Percentiles rank a stretch among this genome's conserved stretches.
phyloP scores from a whole-genome alignment of 2,113 vertebrate genomes.

The Phylloscopus trochiloides region DNA sequence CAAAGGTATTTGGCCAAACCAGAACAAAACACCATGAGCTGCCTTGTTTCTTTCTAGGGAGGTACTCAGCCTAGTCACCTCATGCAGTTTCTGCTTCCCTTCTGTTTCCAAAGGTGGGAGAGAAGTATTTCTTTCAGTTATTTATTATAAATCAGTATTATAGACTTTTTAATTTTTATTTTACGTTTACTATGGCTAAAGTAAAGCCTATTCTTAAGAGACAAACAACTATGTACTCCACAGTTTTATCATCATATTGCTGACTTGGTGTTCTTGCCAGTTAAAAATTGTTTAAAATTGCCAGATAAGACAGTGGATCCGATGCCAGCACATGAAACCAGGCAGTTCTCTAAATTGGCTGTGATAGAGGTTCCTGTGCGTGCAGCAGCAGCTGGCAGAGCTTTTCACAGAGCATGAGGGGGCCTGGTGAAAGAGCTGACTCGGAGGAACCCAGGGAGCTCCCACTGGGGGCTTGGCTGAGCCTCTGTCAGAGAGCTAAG shows the following conservation, averaged over 20 bases:
- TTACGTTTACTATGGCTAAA: background rate
- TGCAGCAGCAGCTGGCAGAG: background rate
- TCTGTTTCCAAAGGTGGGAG: background rate
- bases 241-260: background rate
- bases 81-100: background rate
- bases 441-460: background rate
- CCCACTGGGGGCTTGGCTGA: background rate
- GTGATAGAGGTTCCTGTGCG: background rate
- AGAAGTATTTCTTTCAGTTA: background rate
- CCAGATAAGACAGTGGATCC: background rate
- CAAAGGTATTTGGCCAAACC: background rate
- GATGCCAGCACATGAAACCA: background rate
- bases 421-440: background rate
- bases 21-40: background rate
- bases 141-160: background rate
- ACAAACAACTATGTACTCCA: background rate
- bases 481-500: background rate
- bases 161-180: background rate
- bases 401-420: background rate
- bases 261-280: background rate
- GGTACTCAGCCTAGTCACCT: background rate
- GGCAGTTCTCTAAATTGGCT: background rate
- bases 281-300: background rate
- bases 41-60: background rate
- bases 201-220: background rate